Evolutionary conservation across 2,888 invertebrate genomes (phyloP).

Genomic region (Anoplius nigerrimus): DNA sequence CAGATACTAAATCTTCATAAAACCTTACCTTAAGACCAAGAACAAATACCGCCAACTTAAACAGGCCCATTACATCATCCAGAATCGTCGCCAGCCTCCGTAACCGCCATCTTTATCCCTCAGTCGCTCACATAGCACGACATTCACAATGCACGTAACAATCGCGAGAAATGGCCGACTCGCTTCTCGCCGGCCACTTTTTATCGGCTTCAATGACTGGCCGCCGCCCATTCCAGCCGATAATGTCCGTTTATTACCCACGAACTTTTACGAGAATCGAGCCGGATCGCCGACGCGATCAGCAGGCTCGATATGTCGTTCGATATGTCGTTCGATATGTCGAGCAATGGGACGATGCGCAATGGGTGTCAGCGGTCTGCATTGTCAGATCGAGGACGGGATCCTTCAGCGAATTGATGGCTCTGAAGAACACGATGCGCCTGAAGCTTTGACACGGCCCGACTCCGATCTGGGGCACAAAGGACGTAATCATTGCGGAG

Average conservation of each 20-base stretch:
- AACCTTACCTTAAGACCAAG: too few relatives aligned
- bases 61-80: too few relatives aligned
- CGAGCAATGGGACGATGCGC: not conserved
- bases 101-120: too few relatives aligned
- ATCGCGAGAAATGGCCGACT: too few relatives aligned
- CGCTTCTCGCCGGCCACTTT: not conserved
- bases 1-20: too few relatives aligned
- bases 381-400: conserved; percentile 31
- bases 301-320: not conserved
- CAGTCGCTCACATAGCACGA: too few relatives aligned
- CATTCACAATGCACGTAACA: too few relatives aligned
- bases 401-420: conserved; percentile 38
- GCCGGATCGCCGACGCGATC: not conserved
- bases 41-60: too few relatives aligned
- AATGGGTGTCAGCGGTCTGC: not conserved
- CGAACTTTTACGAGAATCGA: conserved; percentile 12
- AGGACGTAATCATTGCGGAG: too few relatives aligned
- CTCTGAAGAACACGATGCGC: conserved; percentile 21
- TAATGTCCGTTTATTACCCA: conserved; percentile 9
- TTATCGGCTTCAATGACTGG: not conserved
- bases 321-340: not conserved
- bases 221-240: not conserved
- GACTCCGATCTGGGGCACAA: conserved; percentile 6
- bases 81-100: too few relatives aligned
- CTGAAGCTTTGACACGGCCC: conserved; percentile 18